Evolutionary conservation across 2,113 vertebrate species (phyloP), one percentile per base, ranked within the genome.

Genomic region (Leptocoma aspasia): DNA sequence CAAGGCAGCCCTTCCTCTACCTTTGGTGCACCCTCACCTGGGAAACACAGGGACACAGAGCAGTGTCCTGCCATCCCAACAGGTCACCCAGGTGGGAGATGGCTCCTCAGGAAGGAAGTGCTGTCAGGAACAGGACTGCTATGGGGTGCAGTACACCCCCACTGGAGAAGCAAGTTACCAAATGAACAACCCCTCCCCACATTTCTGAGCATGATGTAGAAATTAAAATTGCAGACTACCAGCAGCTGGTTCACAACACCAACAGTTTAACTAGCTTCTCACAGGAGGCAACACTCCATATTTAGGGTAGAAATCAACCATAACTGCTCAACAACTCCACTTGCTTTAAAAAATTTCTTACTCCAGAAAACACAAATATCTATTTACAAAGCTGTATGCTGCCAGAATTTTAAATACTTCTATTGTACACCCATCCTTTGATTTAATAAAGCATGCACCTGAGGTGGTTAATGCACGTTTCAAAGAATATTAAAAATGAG

Each of bases 391-490:
- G 27, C 8, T 45, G 49, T 13, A 78, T 22, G 60, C 72, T 93
- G 79, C 64, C 88, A 94, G 80, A 68, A 66, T n/a, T 64, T 78
- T 17, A 53, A 77, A 53, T 61, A 56, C 30, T 64, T 95, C 33
- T 20, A n/a, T 54, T 83, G 64, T 73, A 60, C n/a, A 64, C 10
- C 18, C 60, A 66, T 22, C 82, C 71, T 96, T 95, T 95, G 88
- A 92, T 90, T 89, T 90, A 86, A 63, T 33, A 88, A 93, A 73
- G 49, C n/a, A 81, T 22, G 26, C 52, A 78, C 23, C 68, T 90
- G 60, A 90, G 64, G 64, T 89, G 86, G 89, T 86, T 96, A 78
- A 75, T 5, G 19, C 33, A 47, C 71, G 82, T 95, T 88, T 85
- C 64, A 83, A 78, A 64, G 61, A 83, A 70, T 86, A 90, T 59